Percentiles rank a stretch among this genome's conserved stretches.
Evolutionary conservation across 2,113 vertebrate species (phyloP).

Genomic region (Odobenus rosmarus): DNA sequence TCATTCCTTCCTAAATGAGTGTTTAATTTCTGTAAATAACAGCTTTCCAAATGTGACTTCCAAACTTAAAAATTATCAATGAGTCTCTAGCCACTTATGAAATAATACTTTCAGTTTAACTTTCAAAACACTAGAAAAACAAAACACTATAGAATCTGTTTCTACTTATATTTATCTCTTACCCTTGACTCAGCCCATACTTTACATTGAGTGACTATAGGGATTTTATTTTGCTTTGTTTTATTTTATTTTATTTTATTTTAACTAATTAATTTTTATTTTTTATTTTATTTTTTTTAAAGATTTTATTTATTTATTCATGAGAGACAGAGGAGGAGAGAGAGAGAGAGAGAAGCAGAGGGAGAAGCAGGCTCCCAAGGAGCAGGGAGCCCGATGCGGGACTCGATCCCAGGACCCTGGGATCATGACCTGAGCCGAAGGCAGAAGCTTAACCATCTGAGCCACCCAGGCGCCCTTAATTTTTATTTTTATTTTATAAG

Average conservation of each 20-base stretch:
- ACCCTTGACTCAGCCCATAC: neutral
- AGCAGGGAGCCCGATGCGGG: too few species aligned
- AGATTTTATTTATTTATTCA: too few species aligned
- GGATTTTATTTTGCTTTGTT: neutral
- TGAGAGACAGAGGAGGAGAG: too few species aligned
- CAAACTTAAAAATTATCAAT: constrained; percentile 64
- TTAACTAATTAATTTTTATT: neutral
- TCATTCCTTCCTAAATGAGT: constrained; percentile 66
- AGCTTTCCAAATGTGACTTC: constrained; percentile 60
- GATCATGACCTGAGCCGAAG: too few species aligned
- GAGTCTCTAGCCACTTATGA: neutral
- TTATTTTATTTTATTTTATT: neutral
- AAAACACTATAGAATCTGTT: neutral
- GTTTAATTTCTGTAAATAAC: constrained; percentile 74
- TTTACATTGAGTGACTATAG: neutral
- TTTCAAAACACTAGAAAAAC: neutral
- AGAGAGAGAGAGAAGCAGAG: too few species aligned
- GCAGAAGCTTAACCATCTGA: too few species aligned
- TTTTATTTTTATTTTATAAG: neutral
- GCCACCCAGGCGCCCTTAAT: too few species aligned
- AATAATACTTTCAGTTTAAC: neutral
- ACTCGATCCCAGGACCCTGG: too few species aligned
- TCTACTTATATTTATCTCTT: neutral
- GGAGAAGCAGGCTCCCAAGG: too few species aligned
- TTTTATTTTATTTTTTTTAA: too few species aligned